Conservation (phyloP, 2,113 vertebrate genomes). For the Ranitomeya variabilis region DNA sequence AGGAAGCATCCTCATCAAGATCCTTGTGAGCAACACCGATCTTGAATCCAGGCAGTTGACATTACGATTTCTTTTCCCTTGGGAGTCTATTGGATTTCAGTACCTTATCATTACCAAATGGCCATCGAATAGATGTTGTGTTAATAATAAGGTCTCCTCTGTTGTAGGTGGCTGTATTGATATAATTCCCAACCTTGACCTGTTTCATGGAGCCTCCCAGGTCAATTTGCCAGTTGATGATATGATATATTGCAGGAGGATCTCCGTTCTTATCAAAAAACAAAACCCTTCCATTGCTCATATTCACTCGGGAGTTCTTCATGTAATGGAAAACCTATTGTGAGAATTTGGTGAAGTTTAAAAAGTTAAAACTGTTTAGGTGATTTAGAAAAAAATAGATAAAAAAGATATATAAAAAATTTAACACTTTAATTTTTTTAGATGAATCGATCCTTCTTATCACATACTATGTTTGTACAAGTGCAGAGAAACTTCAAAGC, state of each 20-base stretch:
- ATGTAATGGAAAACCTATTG: slow-evolving; percentile 31
- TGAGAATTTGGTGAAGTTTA: neutral
- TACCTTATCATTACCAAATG: slow-evolving; percentile 5
- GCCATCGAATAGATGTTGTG: slow-evolving; percentile 12
- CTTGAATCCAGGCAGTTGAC: neutral
- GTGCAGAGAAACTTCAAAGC: no score
- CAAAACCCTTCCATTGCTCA: slow-evolving; percentile 23
- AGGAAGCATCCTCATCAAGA: no score
- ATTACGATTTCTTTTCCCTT: neutral
- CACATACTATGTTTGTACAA: no score
- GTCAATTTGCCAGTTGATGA: slow-evolving; percentile 38
- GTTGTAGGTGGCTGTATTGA: neutral
- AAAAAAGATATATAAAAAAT: neutral
- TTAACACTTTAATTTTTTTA: no score
- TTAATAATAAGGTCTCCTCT: neutral
- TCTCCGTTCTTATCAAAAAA: slow-evolving; percentile 42
- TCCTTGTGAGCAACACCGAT: no score
- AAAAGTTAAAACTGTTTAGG: neutral
- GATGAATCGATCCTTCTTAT: neutral
- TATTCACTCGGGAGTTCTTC: slow-evolving; percentile 2
- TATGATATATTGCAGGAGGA: slow-evolving; percentile 33
- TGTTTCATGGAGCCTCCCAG: neutral
- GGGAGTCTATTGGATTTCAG: neutral
- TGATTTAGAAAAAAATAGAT: neutral
- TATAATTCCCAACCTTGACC: slow-evolving; percentile 24